Base-by-base conservation (phyloP, 2,113 vertebrate genomes). In the Smithornis capensis region DNA sequence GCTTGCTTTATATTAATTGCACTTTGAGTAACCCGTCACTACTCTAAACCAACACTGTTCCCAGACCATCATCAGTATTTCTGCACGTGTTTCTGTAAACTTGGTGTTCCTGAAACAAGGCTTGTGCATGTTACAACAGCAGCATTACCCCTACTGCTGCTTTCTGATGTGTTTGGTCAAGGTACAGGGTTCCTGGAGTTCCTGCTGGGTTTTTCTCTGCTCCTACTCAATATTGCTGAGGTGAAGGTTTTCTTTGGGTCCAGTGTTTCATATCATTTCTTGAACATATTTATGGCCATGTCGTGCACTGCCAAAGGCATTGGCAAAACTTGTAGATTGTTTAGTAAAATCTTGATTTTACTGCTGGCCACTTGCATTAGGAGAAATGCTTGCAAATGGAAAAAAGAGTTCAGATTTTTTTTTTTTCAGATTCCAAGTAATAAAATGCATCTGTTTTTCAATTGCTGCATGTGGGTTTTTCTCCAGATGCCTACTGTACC, bases 281-380 rank as follows among this genome's bases (percentile, higher is more conserved):
- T n/a, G n/a, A n/a, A n/a, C n/a, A n/a, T n/a, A n/a, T n/a, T n/a
- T 33, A 44, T 4, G 1, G 14, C 17, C 1, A 1, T 13, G 18
- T 33, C 60, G 29, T 47, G 56, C 19, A 1, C 40, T 73, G 50
- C 44, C 44, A 71, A 22, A 40, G 9, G 21, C 21, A 40, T 83
- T 60, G 83, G 40, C n/a, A 83, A 55, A 47, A 42, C 22, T 37
- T 63, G 29, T 10, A 12, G 55, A 31, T 83, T 47, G 24, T 47
- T 83, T 31, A 31, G n/a, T 40, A 40, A 31, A 69, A 22, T 62
- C 35, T 37, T 76, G 49, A 16, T 35, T 76, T 47, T 83, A 15
- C 55, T 83, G 62, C 25, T 40, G 21, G 47, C 17, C 21, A 14
- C 38, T 60, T 16, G 7, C 37, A 44, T 35, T 12, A 33, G 28